phyloP scores from a whole-genome alignment of 1,140 invertebrate species.

The Triops cancriformis region DNA sequence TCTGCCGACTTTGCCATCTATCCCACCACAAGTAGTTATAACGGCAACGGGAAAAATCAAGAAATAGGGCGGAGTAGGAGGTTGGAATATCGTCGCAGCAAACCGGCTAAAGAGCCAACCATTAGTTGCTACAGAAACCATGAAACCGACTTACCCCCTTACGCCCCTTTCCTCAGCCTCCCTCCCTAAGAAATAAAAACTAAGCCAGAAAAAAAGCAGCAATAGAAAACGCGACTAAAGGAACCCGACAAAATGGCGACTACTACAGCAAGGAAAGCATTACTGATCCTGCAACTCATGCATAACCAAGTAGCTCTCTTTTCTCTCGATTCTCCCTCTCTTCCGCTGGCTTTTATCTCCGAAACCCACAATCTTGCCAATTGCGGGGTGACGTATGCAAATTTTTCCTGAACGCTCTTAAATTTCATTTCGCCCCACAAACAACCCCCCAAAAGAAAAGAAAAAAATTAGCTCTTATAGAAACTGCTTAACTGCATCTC shows the following conservation, averaged over 20 bases:
- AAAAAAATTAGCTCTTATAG: not conserved
- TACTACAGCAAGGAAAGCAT: not conserved
- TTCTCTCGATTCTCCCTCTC: not conserved
- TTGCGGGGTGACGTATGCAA: slow-evolving; percentile 11
- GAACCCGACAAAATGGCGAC: slow-evolving; percentile 4
- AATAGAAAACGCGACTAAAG: not conserved
- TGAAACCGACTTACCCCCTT: not conserved
- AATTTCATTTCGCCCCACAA: not conserved
- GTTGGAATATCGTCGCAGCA: not conserved
- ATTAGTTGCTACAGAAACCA: slow-evolving; percentile 10
- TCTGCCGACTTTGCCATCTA: not conserved
- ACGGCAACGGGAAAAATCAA: not conserved
- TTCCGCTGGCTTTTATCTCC: not conserved
- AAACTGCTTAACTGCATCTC: not conserved
- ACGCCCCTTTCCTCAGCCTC: not conserved
- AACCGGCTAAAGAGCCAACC: slow-evolving; percentile 8
- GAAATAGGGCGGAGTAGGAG: not conserved
- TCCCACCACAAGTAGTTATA: not conserved
- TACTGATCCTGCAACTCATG: slow-evolving; percentile 10
- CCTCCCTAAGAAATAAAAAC: not conserved
- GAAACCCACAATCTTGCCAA: not conserved
- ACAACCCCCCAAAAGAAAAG: too few species aligned
- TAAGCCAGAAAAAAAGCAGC: not conserved
- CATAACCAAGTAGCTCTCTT: not conserved
- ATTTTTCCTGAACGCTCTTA: not conserved